Conservation (phyloP, 2,113 vertebrate genomes). For the Cinclus mexicanus region DNA sequence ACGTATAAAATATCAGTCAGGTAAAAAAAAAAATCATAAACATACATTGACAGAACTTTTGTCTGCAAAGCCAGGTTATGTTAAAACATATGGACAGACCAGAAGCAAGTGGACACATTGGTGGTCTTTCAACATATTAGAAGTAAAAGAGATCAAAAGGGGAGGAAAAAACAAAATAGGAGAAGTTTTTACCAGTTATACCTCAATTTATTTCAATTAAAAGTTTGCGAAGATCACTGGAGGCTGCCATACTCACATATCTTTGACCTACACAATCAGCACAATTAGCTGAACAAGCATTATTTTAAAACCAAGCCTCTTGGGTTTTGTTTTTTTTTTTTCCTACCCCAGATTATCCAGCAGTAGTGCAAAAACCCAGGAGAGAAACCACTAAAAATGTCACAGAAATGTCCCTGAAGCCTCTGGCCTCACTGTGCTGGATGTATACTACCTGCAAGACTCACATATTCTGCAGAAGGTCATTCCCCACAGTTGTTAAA, state of each 20-base stretch:
- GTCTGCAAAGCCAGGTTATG: neutral
- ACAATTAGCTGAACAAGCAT: neutral
- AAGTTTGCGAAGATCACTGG: neutral
- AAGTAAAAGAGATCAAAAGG: neutral
- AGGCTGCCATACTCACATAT: neutral
- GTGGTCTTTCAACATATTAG: neutral
- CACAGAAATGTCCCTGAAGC: neutral
- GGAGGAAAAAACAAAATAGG: neutral
- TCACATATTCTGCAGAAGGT: neutral
- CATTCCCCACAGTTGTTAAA: neutral
- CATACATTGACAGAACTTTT: neutral
- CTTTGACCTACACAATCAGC: neutral
- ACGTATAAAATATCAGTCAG: fast-evolving
- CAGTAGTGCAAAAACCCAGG: neutral
- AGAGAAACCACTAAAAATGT: neutral
- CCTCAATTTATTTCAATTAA: neutral
- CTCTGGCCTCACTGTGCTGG: neutral
- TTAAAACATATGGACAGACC: neutral
- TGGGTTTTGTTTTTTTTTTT: neutral
- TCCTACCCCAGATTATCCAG: neutral
- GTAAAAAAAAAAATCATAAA: neutral
- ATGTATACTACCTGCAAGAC: neutral
- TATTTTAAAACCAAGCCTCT: neutral
- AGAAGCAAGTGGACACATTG: neutral
- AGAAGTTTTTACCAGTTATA: neutral